These are phyloP conservation scores for Nerophis lumbriciformis DNA, from an alignment of 2,113 vertebrate species.

Conservation along the genomic window DNA sequence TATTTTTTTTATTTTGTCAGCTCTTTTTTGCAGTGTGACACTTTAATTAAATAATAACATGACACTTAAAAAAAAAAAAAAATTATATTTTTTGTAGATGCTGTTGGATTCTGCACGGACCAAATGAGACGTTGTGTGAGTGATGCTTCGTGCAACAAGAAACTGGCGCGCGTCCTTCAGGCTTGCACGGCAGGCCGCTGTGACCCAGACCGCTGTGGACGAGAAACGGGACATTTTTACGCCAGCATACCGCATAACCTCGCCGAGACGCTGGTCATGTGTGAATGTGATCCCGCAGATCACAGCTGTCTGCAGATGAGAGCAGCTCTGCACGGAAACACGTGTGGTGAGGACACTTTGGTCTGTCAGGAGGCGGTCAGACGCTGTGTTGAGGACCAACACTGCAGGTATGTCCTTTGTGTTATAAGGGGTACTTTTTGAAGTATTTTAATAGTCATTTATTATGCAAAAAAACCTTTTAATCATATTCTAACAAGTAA, in stretches of 20 bases:
- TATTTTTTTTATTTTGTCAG: too few species aligned
- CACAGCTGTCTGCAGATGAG: conserved; percentile 72
- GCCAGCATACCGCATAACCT: conserved; percentile 70
- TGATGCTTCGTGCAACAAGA: conserved; percentile 79
- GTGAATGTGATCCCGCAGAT: conserved; percentile 75
- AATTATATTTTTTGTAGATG: conserved; percentile 67
- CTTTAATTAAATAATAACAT: too few species aligned
- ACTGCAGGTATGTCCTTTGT: conserved; percentile 76
- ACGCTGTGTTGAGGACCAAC: conserved; percentile 68
- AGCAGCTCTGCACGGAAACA: conserved; percentile 74
- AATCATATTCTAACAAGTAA: too few species aligned
- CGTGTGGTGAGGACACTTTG: conserved; percentile 63
- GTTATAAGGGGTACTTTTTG: too few species aligned
- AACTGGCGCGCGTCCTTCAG: conserved; percentile 75
- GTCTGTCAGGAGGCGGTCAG: conserved; percentile 77
- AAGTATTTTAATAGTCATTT: too few species aligned
- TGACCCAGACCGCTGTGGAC: conserved; percentile 71
- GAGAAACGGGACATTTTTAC: conserved; percentile 75
- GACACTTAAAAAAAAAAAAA: too few species aligned
- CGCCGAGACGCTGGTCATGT: conserved; percentile 82
- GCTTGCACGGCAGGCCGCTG: conserved; percentile 71
- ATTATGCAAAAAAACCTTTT: too few species aligned
- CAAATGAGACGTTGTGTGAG: conserved; percentile 71
- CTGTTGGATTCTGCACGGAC: conserved; percentile 74
- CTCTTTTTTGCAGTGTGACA: too few species aligned